Evolutionary conservation across 2,113 vertebrate genomes (phyloP), one percentile per base, ranked within the genome.

Genomic region (Bubo blakistoni): DNA sequence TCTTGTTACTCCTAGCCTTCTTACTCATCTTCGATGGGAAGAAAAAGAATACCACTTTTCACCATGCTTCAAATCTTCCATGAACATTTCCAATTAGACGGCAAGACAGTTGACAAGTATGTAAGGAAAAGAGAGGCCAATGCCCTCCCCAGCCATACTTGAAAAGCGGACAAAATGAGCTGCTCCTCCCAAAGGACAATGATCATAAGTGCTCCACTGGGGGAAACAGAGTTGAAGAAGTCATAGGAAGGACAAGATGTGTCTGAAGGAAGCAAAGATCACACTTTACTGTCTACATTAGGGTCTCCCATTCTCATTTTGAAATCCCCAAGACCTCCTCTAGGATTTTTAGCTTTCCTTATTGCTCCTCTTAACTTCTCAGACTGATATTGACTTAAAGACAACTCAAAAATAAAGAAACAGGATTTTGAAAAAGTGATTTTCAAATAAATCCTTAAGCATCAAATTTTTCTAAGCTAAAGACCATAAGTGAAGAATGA

Each of bases 1-100:
- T 83, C 36, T 59, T 70, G 3, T 4, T 74, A 29, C 7, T 29
- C n/a, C 8, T 66, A 0, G 0, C 3, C 29, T 76, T 84, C 46
- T 78, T 66, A 40, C 4, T 71, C 20, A 36, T 32, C 25, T 79
- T 87, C 21, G 73, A 16, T 3, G 11, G 42, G 16, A 86, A 82
- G 62, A 52, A 84, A 57, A 81, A 86, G 6, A 57, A n/a, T 7
- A 49, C 0, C 14, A 6, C 1, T 65, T 52, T 62, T 46, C 32
- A 79, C 7, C 8, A n/a, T 13, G 4, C 16, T 78, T 77, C 20
- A 65, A 76, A 40, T 30, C 4, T 36, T 59, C 29, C 14, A 20
- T 20, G 2, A 65, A 63, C 18, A 59, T 73, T 79, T 80, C 22
- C 57, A 25, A 17, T 66, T 70, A 71, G 34, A 38, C 10, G 21